These are phyloP conservation scores for Ceriagrion tenellum DNA, from an alignment of 2,888 invertebrate genomes.

Conservation along the genomic window DNA sequence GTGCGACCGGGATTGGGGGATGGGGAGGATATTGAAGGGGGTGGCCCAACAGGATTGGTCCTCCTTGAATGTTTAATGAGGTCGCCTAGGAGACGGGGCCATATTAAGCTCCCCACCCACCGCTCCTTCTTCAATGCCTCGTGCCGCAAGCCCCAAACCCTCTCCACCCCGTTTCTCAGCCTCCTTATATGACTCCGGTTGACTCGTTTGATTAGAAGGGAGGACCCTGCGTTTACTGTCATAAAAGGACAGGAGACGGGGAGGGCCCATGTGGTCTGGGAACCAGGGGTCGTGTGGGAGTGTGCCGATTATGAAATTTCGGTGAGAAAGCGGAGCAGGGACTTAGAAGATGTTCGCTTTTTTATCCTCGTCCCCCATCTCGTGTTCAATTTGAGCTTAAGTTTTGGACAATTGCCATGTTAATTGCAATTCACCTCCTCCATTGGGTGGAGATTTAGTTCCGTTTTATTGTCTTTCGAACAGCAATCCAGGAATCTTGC, in stretches of 20 bases:
- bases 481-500: too few relatives aligned
- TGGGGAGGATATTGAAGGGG: neutral
- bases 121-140: neutral
- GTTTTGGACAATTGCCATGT: neutral
- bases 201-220: conserved; percentile 23
- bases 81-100: conserved; percentile 31
- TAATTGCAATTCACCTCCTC: neutral
- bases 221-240: neutral
- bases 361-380: neutral
- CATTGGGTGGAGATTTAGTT: too few relatives aligned
- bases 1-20: neutral
- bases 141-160: neutral
- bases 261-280: neutral
- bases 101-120: neutral
- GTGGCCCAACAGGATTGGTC: conserved; percentile 2
- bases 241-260: neutral
- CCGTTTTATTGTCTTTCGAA: too few relatives aligned
- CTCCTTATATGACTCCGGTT: neutral
- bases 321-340: neutral
- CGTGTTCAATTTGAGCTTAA: neutral
- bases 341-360: neutral
- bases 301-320: conserved; percentile 1
- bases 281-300: neutral
- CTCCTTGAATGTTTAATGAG: conserved; percentile 37
- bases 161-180: too few relatives aligned